Evolutionary conservation across 2,888 invertebrate genomes (phyloP).

Genomic region (Hirtodrosophila duncani): DNA sequence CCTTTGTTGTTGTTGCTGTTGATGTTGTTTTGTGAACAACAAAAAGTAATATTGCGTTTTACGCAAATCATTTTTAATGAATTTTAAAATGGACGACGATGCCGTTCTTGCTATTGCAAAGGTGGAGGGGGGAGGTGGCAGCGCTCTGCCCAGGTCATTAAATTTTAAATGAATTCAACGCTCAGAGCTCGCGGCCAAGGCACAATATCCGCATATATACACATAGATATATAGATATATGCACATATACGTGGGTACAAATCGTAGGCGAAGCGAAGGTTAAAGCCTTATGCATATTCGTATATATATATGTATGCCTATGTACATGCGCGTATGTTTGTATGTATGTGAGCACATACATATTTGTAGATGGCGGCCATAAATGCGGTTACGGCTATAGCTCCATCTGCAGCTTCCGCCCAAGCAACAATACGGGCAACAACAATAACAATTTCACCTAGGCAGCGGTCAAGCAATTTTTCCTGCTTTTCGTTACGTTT

Average conservation of each 20-base stretch:
- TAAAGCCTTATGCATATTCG: background rate
- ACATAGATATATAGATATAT: background rate
- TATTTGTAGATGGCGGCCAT: constrained; percentile 16
- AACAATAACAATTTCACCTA: constrained; percentile 35
- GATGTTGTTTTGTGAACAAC: constrained; percentile 32
- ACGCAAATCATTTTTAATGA: constrained; percentile 73
- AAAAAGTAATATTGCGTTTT: constrained; percentile 71
- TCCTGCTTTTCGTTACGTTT: constrained; percentile 18
- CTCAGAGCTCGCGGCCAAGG: constrained; percentile 21
- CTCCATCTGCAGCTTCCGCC: constrained; percentile 50
- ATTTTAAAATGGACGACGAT: constrained; percentile 61
- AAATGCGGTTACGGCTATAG: constrained; percentile 62
- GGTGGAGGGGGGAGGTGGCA: too few relatives aligned
- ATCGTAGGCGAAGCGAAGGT: constrained; percentile 20
- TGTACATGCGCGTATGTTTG: background rate
- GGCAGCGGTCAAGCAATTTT: constrained; percentile 40
- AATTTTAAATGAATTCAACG: constrained; percentile 69
- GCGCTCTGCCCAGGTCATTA: constrained; percentile 71
- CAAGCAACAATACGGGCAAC: constrained; percentile 27
- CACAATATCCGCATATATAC: constrained; percentile 32
- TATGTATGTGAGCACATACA: constrained; percentile 10
- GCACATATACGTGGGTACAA: constrained; percentile 24
- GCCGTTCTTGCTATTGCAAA: constrained; percentile 22
- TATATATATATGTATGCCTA: constrained; percentile 1
- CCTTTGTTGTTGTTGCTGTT: background rate